Evolutionary conservation across 2,797 vertebrate genomes (phyloP).

Genomic region (Lepilemur septentrionalis): DNA sequence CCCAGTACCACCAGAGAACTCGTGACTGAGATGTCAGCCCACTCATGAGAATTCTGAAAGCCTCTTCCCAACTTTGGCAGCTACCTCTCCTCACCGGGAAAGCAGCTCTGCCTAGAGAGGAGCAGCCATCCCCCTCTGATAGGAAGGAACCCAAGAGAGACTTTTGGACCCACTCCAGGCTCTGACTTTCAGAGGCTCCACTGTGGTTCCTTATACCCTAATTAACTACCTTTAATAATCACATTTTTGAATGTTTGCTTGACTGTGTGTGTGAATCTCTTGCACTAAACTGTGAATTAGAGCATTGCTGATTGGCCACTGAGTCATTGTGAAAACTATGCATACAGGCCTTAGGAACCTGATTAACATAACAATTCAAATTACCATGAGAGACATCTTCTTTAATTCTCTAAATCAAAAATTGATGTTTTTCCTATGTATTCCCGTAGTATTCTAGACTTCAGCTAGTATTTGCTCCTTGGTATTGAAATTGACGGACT

Average conservation of each 20-base stretch:
- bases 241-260: background rate
- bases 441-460: background rate
- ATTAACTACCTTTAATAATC: background rate
- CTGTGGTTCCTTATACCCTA: background rate
- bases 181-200: too few species aligned
- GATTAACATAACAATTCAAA: background rate
- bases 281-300: background rate
- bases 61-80: background rate
- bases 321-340: background rate
- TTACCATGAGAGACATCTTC: background rate
- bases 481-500: background rate
- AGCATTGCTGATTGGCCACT: background rate
- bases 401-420: background rate
- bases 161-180: too few species aligned
- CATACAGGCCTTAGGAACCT: background rate
- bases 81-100: background rate
- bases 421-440: background rate
- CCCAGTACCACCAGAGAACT: background rate
- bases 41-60: background rate
- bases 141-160: too few species aligned
- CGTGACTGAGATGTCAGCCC: background rate
- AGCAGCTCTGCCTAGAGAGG: background rate
- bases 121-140: background rate
- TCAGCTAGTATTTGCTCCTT: background rate
- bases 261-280: background rate